Evolutionary conservation across 2,797 vertebrate genomes (phyloP), one percentile per base, ranked within the genome.

Genomic region (Leuciscus waleckii): DNA sequence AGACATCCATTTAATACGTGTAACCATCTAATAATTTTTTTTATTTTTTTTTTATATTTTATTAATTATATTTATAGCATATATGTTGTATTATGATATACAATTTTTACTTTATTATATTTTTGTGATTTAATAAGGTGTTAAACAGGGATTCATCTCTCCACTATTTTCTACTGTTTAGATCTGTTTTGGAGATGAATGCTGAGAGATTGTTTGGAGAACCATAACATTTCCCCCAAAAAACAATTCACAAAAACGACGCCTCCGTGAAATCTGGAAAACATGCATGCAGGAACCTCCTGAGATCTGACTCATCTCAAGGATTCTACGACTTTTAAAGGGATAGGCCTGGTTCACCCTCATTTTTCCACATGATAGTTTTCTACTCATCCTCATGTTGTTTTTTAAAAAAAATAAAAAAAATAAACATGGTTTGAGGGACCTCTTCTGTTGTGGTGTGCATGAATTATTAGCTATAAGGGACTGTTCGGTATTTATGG

Each of bases 231-330:
- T 87, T 84, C 23, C 81, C 89, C 88, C 86, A 75, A 69, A 67
- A 10, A 68, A 63, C 89, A 90, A 86, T 51, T 41, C 11, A 85
- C 79, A 89, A 90, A 90, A 89, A 87, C 61, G 70, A 79, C 61
- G 2, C 87, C 87, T 88, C 68, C 37, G 21, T 90, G 43, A 70
- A 76, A 93, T 92, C 86, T 16, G 54, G 87, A 91, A 91, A 91
- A 54, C 90, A 91, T 88, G 85, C 70, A 1, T 29, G 29, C 29
- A 63, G 8, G 9, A 69, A 39, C 35, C 83, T 71, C 67, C 43
- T 39, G 76, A 85, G 67, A 73, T 37, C 43, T 82, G 17, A 73
- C 69, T 81, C 43, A 69, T 69, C 17, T 32, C 23, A 43, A 46
- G 7, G 19, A 5, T 68, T 76, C 17, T 39, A 13, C 4, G 2